Evolutionary conservation across 2,888 invertebrate species (phyloP).

Genomic region (Aphidoletes aphidimyza): DNA sequence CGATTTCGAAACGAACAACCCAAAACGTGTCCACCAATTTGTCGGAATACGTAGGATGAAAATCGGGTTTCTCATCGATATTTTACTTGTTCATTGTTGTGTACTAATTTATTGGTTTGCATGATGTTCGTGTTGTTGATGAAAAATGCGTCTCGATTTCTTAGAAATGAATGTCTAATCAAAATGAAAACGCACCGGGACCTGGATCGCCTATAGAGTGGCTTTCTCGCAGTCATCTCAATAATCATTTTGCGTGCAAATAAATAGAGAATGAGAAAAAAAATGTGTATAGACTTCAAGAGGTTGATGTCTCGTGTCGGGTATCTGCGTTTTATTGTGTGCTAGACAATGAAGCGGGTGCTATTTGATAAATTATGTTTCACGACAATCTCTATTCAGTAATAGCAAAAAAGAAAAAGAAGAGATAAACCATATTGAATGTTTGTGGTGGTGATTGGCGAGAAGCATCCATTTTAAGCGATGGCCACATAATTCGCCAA

Average conservation of each 20-base stretch:
- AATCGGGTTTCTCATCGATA: background rate
- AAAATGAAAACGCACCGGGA: background rate
- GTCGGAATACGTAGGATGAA: background rate
- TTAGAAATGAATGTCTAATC: too few relatives aligned
- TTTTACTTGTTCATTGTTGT: background rate
- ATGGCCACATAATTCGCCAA: background rate
- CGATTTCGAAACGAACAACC: slow-evolving; percentile 5
- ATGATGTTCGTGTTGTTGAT: background rate
- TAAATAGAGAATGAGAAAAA: background rate
- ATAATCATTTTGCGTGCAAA: background rate
- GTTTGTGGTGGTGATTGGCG: background rate
- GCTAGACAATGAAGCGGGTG: background rate
- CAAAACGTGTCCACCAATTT: slow-evolving; percentile 30
- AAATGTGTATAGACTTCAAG: background rate
- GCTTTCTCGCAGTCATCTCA: background rate
- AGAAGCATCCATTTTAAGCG: too few relatives aligned
- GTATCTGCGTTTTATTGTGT: slow-evolving; percentile 43
- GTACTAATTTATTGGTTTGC: background rate
- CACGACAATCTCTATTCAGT: background rate
- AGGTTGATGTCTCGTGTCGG: background rate
- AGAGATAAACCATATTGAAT: background rate
- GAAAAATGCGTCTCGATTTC: too few relatives aligned
- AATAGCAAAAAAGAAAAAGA: background rate
- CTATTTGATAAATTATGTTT: slow-evolving; percentile 37
- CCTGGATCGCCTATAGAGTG: background rate